Conservation (phyloP, 2,888 invertebrate genomes). For the Thereva unica region DNA sequence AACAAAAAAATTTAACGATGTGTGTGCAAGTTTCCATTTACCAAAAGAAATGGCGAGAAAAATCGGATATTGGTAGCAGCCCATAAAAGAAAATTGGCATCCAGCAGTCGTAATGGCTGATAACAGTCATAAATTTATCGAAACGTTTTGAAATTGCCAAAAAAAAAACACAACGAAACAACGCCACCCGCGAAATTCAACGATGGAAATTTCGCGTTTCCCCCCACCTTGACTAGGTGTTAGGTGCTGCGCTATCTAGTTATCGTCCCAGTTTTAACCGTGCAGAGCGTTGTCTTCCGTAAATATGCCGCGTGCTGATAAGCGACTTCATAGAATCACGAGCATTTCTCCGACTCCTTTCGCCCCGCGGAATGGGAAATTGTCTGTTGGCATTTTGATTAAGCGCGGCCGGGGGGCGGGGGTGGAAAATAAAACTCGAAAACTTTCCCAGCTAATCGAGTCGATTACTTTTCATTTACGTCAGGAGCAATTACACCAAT, state of each 20-base stretch:
- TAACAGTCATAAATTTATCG: conserved; percentile 30
- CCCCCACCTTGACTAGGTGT: too few species aligned
- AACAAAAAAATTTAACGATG: conserved; percentile 16
- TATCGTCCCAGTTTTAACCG: neutral
- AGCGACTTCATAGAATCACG: conserved; percentile 19
- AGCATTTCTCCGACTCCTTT: conserved; percentile 16
- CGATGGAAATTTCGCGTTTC: too few species aligned
- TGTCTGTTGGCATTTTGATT: conserved; percentile 13
- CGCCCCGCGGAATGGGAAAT: neutral
- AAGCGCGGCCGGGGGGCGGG: neutral
- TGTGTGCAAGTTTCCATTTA: conserved; percentile 21
- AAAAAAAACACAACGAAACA: conserved; percentile 20
- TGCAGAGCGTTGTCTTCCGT: conserved; percentile 8
- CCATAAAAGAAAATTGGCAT: conserved; percentile 25
- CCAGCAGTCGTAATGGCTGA: conserved; percentile 30
- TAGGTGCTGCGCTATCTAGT: neutral
- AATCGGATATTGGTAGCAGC: conserved; percentile 24
- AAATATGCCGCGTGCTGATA: conserved; percentile 21
- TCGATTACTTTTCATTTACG: conserved; percentile 35
- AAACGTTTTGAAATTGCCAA: conserved; percentile 16
- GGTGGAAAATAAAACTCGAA: conserved; percentile 12
- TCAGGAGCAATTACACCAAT: conserved; percentile 30
- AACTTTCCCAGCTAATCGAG: conserved; percentile 25
- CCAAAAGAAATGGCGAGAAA: conserved; percentile 27
- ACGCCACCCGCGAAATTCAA: neutral